Conservation (phyloP, 2,797 vertebrate species). For the Capromys pilorides region DNA sequence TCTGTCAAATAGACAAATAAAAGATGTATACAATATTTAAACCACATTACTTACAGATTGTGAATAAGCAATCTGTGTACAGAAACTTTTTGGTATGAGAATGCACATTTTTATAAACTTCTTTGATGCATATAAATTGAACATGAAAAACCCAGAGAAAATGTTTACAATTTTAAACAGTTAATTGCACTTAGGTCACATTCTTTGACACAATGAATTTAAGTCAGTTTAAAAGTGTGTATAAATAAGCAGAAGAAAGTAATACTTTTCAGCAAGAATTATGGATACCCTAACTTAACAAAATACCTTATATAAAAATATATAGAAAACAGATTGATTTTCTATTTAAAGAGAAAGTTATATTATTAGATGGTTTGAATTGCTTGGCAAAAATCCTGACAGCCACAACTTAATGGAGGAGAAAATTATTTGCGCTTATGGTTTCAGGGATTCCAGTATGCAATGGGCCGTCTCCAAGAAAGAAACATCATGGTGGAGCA, state of each 20-base stretch:
- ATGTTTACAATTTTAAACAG: background rate
- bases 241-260: background rate
- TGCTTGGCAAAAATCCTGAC: background rate
- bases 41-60: background rate
- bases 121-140: background rate
- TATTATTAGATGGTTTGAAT: background rate
- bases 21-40: background rate
- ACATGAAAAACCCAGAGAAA: background rate
- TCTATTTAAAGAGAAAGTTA: too few species aligned
- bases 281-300: background rate
- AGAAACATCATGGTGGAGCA: background rate
- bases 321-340: background rate
- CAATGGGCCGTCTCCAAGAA: background rate
- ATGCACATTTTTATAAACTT: background rate
- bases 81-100: background rate
- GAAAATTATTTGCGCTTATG: too few species aligned
- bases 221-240: background rate
- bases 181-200: background rate
- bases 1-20: background rate
- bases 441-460: background rate
- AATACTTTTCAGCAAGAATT: background rate
- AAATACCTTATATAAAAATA: background rate
- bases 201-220: background rate
- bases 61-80: background rate
- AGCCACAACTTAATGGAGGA: too few species aligned